A percentile compares a stretch with the other conserved stretches of the same genome.
These are phyloP conservation scores for Neoscelio sp. DNA, from an alignment of 2,888 invertebrate genomes.

Conservation along the genomic window DNA sequence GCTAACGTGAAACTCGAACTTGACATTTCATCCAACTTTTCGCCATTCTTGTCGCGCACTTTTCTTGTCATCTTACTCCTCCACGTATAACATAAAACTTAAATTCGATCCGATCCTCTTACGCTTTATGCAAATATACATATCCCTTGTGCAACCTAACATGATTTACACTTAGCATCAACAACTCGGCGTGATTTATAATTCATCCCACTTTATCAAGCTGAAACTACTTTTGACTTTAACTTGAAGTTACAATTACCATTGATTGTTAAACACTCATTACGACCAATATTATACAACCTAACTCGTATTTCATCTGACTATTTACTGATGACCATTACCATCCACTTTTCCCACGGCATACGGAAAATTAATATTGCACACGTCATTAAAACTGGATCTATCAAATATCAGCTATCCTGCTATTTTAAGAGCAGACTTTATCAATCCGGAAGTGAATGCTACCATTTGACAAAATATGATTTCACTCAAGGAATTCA, in stretches of 20 bases:
- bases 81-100: neutral
- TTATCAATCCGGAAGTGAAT: constrained; percentile 18
- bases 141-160: constrained; percentile 28
- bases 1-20: constrained; percentile 38
- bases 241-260: constrained; percentile 55
- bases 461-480: neutral
- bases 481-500: constrained; percentile 22
- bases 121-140: constrained; percentile 35
- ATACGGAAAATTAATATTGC: constrained; percentile 30
- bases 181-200: constrained; percentile 50
- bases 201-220: constrained; percentile 41
- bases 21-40: constrained; percentile 55
- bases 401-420: no score
- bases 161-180: constrained; percentile 47
- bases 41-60: constrained; percentile 25
- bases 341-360: constrained; percentile 45
- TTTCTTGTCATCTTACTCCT: neutral
- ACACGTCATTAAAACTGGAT: no score
- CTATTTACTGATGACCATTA: constrained; percentile 11
- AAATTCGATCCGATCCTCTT: constrained; percentile 15
- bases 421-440: no score
- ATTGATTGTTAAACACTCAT: constrained; percentile 59
- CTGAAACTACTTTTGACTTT: constrained; percentile 31
- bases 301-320: constrained; percentile 29
- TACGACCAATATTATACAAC: constrained; percentile 53